These are phyloP conservation scores for Pipa parva DNA, from an alignment of 2,113 vertebrate genomes.

Conservation along the genomic window DNA sequence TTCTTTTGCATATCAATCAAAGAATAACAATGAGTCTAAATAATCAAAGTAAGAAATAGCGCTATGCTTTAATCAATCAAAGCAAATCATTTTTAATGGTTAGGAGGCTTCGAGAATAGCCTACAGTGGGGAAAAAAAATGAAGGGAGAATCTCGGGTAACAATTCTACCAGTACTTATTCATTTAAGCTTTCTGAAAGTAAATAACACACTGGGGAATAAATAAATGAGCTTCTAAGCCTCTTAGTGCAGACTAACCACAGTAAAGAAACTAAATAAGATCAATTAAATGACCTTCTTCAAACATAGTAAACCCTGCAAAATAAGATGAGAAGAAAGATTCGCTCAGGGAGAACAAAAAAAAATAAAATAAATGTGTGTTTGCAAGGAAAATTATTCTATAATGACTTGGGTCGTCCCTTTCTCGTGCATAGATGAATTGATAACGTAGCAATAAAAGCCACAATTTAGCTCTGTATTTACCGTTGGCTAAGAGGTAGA, in stretches of 20 bases:
- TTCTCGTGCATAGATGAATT: no score
- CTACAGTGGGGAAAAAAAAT: neutral
- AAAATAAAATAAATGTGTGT: neutral
- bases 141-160: neutral
- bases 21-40: neutral
- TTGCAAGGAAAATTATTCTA: neutral
- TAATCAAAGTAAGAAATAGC: neutral
- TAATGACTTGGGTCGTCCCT: no score
- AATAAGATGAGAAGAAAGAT: neutral
- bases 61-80: neutral
- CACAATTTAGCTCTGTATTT: no score
- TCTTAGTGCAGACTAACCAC: conserved; percentile 10
- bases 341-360: neutral
- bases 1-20: neutral
- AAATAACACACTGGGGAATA: conserved; percentile 7
- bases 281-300: conserved; percentile 6
- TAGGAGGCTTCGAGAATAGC: neutral
- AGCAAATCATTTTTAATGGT: neutral
- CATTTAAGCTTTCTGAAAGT: conserved; percentile 10
- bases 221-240: conserved; percentile 10
- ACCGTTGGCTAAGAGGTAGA: no score
- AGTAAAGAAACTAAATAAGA: neutral
- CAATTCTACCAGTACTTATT: neutral
- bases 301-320: neutral
- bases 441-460: no score